phyloP scores from a whole-genome alignment of 2,113 vertebrate genomes.

The Siphamia tubifer region DNA sequence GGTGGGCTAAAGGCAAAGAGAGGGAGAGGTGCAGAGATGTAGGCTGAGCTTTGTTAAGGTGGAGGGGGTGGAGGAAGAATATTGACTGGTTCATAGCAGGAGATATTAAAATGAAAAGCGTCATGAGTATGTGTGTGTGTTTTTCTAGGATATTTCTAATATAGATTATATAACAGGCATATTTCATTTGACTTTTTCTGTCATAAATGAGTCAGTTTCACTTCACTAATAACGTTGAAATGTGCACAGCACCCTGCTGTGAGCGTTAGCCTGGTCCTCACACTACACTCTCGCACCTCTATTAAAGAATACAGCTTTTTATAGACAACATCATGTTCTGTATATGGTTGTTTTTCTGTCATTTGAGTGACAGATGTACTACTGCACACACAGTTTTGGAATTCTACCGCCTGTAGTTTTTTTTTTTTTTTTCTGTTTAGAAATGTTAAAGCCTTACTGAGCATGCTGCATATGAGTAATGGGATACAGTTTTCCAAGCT shows the following conservation, averaged over 20 bases:
- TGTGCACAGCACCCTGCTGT: not conserved
- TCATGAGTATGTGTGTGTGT: constrained; percentile 1
- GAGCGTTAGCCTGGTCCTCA: not conserved
- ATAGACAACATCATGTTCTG: not conserved
- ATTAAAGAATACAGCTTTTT: constrained; percentile 18
- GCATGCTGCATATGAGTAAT: constrained; percentile 10
- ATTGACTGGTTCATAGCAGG: constrained; percentile 38
- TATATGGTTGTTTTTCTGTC: not conserved
- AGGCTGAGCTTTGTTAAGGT: constrained; percentile 55
- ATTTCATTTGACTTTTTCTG: constrained; percentile 30
- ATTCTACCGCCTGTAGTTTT: not conserved
- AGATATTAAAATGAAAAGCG: constrained; percentile 68
- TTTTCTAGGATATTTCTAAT: not conserved
- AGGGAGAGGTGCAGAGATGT: constrained; percentile 41
- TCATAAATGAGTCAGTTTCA: constrained; percentile 13
- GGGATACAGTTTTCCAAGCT: constrained; percentile 9
- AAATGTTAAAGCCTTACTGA: constrained; percentile 11
- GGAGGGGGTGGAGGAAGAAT: constrained; percentile 42
- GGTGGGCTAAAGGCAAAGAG: constrained; percentile 45
- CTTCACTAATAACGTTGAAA: constrained; percentile 24
- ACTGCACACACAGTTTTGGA: not conserved
- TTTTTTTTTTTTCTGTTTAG: not conserved
- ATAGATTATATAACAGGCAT: not conserved
- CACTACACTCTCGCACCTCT: constrained; percentile 6
- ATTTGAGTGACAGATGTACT: constrained; percentile 18